Base-by-base conservation (phyloP, 2,113 vertebrate genomes). In the Sisor rabdophorus region DNA sequence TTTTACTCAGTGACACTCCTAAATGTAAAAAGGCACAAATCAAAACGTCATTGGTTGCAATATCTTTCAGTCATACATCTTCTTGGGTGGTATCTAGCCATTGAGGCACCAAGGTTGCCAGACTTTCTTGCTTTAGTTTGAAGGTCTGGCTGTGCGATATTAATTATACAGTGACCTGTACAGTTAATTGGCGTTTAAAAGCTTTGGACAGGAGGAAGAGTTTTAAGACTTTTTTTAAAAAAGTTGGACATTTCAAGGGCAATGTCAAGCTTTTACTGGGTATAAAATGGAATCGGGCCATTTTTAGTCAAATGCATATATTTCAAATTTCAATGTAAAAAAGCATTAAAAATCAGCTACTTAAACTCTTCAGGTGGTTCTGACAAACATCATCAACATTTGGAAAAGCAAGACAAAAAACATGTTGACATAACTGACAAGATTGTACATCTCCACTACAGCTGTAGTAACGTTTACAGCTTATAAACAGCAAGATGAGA, bases 391-490 rank as follows among this genome's bases (percentile, higher is more conserved):
- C 9, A 12, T 24, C 64, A 24, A 10, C 44, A 67, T 48, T 68
- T 50, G 9, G 24, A 68, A 22, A 32, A 15, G 5, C 32, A 44
- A 52, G 20, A 22, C 44, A 50, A 48, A 26, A 22, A 26, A 48
- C 22, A 36, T 36, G 32, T 4, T 36, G 32, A 12, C 9, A 3
- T 26, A 17, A 4, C 22, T 68, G 44, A 19, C 44, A 68, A 44
- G 84, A 86, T 71, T 84, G 60, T 74, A 64, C 54, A 75, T 75
- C 52, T 53, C 26, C 4, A 53, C 24, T 24, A n/a, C 32, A 24
- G 24, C 26, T 26, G 4, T 19, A 30, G 56, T 28, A 22, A 60
- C 50, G 44, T 56, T 28, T 58, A 76, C 53, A 68, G 75, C 75
- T 47, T 12, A 3, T 58, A 76, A 56, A 76, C n/a, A 53, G 56